Conservation (phyloP, 1,140 invertebrate species). For the Brachionus asplanchnoidis region DNA sequence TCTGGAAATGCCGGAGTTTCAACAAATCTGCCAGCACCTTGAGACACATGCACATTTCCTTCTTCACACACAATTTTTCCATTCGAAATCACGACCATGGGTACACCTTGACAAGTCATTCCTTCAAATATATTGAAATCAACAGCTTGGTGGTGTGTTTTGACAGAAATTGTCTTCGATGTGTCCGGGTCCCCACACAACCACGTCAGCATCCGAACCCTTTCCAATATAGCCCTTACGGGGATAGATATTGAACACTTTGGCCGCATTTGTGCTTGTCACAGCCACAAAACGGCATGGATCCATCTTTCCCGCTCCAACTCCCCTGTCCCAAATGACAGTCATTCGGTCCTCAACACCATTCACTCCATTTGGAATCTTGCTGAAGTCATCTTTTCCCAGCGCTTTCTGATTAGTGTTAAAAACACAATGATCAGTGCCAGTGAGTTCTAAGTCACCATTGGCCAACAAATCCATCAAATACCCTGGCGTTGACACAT, state of each 20-base stretch:
- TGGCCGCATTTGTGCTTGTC: slow-evolving; percentile 90
- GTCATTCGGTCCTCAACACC: slow-evolving; percentile 96
- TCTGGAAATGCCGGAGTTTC: slow-evolving; percentile 64
- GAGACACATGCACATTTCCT: slow-evolving; percentile 64
- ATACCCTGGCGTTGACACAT: slow-evolving; percentile 72
- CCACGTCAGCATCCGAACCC: slow-evolving; percentile 93
- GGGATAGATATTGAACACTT: slow-evolving; percentile 96
- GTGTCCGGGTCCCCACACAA: slow-evolving; percentile 89
- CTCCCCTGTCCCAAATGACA: slow-evolving; percentile 96
- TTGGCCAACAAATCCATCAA: slow-evolving; percentile 76
- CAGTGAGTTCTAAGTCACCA: slow-evolving; percentile 84
- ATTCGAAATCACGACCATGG: slow-evolving; percentile 38
- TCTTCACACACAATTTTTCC: slow-evolving; percentile 43
- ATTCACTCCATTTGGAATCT: slow-evolving; percentile 97
- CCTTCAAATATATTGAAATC: slow-evolving; percentile 99
- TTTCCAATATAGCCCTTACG: slow-evolving; percentile 85
- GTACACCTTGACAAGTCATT: slow-evolving; percentile 45
- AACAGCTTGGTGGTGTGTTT: slow-evolving; percentile 82
- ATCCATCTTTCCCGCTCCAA: slow-evolving; percentile 78
- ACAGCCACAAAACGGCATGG: slow-evolving; percentile 89
- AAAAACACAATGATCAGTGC: slow-evolving; percentile 95
- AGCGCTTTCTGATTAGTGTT: slow-evolving; percentile 80
- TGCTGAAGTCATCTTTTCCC: slow-evolving; percentile 83
- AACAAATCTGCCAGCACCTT: slow-evolving; percentile 74
- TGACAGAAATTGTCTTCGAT: slow-evolving; percentile 79